Base-by-base conservation (phyloP, 1,140 invertebrate species). In the Anthonomus grandis region DNA sequence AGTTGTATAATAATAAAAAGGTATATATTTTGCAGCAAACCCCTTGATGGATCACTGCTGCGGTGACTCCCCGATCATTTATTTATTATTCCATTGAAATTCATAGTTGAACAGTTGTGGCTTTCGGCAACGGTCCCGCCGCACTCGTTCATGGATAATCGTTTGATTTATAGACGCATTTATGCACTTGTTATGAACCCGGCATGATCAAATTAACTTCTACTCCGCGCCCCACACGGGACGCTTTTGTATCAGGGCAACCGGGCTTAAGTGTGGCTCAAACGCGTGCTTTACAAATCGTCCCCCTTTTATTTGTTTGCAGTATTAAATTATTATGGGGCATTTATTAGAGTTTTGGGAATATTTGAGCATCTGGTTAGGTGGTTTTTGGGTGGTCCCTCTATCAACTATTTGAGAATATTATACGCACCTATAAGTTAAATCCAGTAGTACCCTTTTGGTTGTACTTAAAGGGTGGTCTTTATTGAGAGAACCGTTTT, bases 161-260 rank as follows among this genome's bases (percentile, higher is more conserved):
- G 45, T 44, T 57, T 57, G 55, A 57, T 57, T 57, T 57, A 57
- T 57, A 27, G 55, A 18, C 21, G 55, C 55, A 50, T 57, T 50
- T 50, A 50, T 49, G 47, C 55, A 57, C 55, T 57, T 57, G 55
- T 57, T 57, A 57, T 57, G 47, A 57, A 44, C 55, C 46, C 39
- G 38, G 46, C 55, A 18, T 48, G 38, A 57, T 57, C 46, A 57
- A 57, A 57, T 57, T 57, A 57, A 57, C 55, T 57, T 50, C 46
- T 42, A 50, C 45, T 41, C 21, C 6, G 47, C 47, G 13, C 46
- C 55, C 56, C 47, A 21, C 27, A 22, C 17, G 2, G 34, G n/a
- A n/a, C n/a, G n/a, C 56, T 22, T 44, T 58, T 58, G 56, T 58
- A 51, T 51, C 47, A 42, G 39, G 15, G 22, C 19, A 45, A 45